Conservation (phyloP, 1,140 invertebrate species). For the honey bee (Apis mellifera) region DNA sequence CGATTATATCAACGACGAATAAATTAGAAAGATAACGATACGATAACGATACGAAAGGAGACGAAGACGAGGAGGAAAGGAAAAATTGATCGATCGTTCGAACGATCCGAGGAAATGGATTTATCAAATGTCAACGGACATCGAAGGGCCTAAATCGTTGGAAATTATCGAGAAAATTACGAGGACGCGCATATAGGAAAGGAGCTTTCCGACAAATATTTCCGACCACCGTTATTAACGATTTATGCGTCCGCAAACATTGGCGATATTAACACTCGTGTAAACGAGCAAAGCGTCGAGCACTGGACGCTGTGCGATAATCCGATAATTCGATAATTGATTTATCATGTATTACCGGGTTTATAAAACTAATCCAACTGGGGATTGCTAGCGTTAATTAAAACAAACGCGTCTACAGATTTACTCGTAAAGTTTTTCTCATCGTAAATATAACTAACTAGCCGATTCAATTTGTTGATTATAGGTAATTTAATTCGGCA, state of each 20-base stretch:
- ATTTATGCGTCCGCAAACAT: constrained; percentile 66
- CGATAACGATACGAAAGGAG: no score
- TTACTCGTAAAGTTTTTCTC: constrained; percentile 32
- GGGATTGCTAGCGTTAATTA: constrained; percentile 64
- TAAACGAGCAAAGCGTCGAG: constrained; percentile 52
- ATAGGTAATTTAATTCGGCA: constrained; percentile 8
- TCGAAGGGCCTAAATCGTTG: background rate
- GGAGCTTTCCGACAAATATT: constrained; percentile 64
- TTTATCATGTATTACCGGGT: constrained; percentile 72
- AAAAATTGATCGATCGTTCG: background rate
- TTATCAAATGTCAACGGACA: constrained; percentile 24
- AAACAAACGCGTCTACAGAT: constrained; percentile 51
- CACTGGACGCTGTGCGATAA: constrained; percentile 60
- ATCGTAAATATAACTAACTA: constrained; percentile 1
- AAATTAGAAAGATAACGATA: no score
- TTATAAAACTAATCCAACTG: constrained; percentile 69
- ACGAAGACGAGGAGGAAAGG: no score
- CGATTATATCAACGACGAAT: no score
- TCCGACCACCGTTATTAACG: constrained; percentile 50
- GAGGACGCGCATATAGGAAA: background rate
- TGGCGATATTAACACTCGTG: constrained; percentile 51
- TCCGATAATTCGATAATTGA: constrained; percentile 75
- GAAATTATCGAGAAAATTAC: constrained; percentile 23
- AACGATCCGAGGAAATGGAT: background rate
- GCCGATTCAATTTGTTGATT: constrained; percentile 18